These are phyloP conservation scores for Pteromalus puparum DNA, from an alignment of 1,140 invertebrate genomes.

Conservation along the genomic window DNA sequence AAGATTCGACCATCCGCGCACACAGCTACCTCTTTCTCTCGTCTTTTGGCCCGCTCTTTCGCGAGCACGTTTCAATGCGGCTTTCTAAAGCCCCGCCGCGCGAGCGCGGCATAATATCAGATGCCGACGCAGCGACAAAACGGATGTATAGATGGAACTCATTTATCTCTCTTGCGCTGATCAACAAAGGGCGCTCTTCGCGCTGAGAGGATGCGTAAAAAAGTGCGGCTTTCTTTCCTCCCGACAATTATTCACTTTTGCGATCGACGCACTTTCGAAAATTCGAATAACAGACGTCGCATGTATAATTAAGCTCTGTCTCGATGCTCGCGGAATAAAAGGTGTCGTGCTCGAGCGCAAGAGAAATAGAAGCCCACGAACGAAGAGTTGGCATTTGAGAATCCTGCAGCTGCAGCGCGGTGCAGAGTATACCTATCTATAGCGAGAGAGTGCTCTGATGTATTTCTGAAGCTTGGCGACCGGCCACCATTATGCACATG, in stretches of 20 bases:
- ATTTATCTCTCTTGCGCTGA: constrained; percentile 16
- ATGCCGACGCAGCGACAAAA: not conserved
- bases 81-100: not conserved
- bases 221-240: not conserved
- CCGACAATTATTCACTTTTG: not conserved
- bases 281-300: not conserved
- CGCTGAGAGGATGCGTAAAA: not conserved
- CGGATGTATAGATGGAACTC: not conserved
- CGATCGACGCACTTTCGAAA: too few relatives aligned
- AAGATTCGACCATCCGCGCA: constrained; percentile 62
- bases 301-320: not conserved
- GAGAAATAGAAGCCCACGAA: not conserved
- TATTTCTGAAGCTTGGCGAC: constrained; percentile 75
- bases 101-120: not conserved
- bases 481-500: constrained; percentile 75
- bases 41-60: constrained; percentile 26
- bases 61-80: constrained; percentile 20
- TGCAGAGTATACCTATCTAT: constrained; percentile 70
- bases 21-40: constrained; percentile 4
- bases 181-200: constrained; percentile 6
- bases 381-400: constrained; percentile 50
- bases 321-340: not conserved
- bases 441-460: constrained; percentile 64
- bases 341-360: not conserved
- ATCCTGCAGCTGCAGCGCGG: constrained; percentile 56